These are phyloP conservation scores for Diphyllodes magnificus DNA, from an alignment of 2,113 vertebrate species.

Conservation along the genomic window DNA sequence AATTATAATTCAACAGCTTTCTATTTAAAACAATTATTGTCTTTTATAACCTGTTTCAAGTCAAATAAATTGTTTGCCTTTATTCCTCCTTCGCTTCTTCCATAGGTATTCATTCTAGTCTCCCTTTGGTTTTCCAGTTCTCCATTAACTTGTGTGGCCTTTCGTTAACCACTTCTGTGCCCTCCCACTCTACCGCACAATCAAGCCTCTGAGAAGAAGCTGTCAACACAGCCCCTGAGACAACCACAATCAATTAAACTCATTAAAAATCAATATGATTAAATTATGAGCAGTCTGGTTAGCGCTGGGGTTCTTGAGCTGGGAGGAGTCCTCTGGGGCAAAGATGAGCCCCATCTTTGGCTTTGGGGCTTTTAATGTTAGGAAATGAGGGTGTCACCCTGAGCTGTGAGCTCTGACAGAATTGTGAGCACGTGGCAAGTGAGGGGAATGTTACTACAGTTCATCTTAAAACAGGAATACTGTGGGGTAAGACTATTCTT, in stretches of 20 bases:
- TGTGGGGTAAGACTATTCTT: not conserved
- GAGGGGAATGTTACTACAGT: not conserved
- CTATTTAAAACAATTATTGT: conserved; percentile 73
- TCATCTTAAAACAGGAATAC: not conserved
- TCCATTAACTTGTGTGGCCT: not conserved
- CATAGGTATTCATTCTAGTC: not conserved
- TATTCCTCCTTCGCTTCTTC: conserved; percentile 26
- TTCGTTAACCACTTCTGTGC: conserved; percentile 33
- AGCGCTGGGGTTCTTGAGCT: not conserved
- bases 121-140: not conserved
- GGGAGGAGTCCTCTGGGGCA: not conserved
- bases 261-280: conserved; percentile 56
- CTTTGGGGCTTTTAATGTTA: not conserved
- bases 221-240: not conserved
- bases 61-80: conserved; percentile 64
- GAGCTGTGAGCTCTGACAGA: not conserved
- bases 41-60: conserved; percentile 60
- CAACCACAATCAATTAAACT: conserved; percentile 36
- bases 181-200: not conserved
- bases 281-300: not conserved
- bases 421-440: not conserved
- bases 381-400: not conserved
- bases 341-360: not conserved
- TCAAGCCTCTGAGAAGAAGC: not conserved
- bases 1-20: conserved; percentile 74